Percentiles rank a stretch among this genome's conserved stretches.
Conservation (phyloP, 2,797 vertebrate genomes). For the Onychomys leucogaster region DNA sequence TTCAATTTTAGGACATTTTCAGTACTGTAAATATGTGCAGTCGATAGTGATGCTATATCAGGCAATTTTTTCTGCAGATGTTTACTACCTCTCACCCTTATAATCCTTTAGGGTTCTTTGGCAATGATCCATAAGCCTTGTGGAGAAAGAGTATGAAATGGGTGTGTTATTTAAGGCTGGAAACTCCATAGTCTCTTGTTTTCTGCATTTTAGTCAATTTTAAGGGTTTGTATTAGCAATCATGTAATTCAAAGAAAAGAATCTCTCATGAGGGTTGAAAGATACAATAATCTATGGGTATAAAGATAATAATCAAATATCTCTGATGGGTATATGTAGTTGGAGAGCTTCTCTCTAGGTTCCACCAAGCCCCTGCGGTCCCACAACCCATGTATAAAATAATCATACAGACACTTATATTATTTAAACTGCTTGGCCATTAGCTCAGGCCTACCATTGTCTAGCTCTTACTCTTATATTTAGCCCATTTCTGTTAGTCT, state of each 20-base stretch:
- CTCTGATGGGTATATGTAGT: background rate
- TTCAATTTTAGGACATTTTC: background rate
- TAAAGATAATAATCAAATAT: background rate
- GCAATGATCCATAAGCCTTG: background rate
- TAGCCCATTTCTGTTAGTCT: no score
- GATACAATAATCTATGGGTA: background rate
- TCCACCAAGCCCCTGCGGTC: no score
- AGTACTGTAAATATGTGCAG: background rate
- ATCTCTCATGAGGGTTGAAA: background rate
- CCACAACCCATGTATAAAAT: no score
- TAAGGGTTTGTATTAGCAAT: background rate
- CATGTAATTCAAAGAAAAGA: background rate
- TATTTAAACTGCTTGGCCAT: no score
- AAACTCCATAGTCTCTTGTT: background rate
- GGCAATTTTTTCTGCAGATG: background rate
- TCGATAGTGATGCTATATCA: no score
- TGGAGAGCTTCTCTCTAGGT: no score
- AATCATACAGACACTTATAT: no score
- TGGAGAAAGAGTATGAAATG: background rate
- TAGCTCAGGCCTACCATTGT: no score
- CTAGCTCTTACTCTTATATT: no score
- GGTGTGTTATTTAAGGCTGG: background rate
- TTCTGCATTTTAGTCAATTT: background rate
- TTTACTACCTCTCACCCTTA: background rate
- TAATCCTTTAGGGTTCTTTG: no score